Evolutionary conservation across 2,888 invertebrate species (phyloP).

Genomic region (Plagodis pulveraria): DNA sequence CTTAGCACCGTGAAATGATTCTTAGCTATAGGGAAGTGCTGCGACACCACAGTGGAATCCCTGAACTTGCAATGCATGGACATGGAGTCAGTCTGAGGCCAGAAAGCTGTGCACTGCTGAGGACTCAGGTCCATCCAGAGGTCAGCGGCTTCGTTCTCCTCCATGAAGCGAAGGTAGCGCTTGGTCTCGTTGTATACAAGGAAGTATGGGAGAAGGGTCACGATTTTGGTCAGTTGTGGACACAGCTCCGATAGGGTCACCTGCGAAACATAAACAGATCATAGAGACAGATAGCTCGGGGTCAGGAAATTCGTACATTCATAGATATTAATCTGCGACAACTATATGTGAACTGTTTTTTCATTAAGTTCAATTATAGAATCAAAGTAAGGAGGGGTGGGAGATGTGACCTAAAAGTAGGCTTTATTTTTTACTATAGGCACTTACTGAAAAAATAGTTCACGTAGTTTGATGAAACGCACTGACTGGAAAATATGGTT

Average conservation of each 20-base stretch:
- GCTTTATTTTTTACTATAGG: too few species aligned
- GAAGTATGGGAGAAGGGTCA: conserved; percentile 92
- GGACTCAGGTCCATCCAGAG: conserved; percentile 91
- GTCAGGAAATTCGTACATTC: too few species aligned
- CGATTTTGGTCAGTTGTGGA: conserved; percentile 90
- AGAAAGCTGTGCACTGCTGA: conserved; percentile 89
- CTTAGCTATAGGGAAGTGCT: conserved; percentile 89
- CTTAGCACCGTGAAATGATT: conserved; percentile 90
- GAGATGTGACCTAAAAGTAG: too few species aligned
- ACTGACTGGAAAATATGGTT: too few species aligned
- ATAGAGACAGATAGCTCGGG: too few species aligned
- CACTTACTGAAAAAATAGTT: too few species aligned
- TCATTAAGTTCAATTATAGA: too few species aligned
- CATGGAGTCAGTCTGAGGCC: conserved; percentile 93
- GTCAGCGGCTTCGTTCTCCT: conserved; percentile 93
- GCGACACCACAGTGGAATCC: conserved; percentile 90
- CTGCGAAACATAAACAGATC: conserved; percentile 44
- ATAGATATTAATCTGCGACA: too few species aligned
- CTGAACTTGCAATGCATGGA: conserved; percentile 92
- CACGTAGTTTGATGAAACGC: too few species aligned
- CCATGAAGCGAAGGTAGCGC: conserved; percentile 89
- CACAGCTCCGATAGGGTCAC: conserved; percentile 89
- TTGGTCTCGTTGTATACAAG: conserved; percentile 90
- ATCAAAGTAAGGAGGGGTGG: too few species aligned
- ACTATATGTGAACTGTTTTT: too few species aligned